phyloP scores from a whole-genome alignment of 2,113 vertebrate species.

The Mesitornis unicolor region DNA sequence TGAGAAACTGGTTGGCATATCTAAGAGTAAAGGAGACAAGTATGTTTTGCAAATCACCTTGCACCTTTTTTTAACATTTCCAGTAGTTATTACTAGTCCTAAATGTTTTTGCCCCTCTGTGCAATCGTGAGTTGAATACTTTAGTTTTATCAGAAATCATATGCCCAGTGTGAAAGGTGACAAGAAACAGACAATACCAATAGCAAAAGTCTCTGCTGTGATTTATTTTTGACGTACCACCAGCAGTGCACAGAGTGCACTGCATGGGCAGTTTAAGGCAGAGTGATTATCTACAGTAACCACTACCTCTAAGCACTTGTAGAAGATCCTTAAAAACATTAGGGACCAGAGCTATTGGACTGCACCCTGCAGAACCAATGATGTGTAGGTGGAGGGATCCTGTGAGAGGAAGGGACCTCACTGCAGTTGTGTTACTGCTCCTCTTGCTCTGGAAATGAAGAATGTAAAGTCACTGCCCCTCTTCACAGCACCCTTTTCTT shows the following conservation, averaged over 20 bases:
- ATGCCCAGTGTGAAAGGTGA: neutral
- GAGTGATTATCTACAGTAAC: neutral
- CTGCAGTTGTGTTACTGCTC: neutral
- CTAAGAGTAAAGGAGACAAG: conserved; percentile 99
- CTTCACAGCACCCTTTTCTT: neutral
- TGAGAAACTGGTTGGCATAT: conserved; percentile 96
- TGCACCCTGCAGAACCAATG: neutral
- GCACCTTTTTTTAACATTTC: conserved; percentile 3
- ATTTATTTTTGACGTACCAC: neutral
- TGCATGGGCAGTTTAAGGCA: neutral
- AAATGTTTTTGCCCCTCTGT: neutral
- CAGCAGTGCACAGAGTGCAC: neutral
- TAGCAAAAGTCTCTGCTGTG: neutral
- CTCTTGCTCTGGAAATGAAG: neutral
- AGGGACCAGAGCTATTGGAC: neutral
- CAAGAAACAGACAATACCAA: neutral
- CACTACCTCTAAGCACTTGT: neutral
- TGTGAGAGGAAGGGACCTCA: neutral
- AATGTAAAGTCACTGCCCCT: neutral
- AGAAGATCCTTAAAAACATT: neutral
- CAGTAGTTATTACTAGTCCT: neutral
- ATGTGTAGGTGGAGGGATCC: neutral
- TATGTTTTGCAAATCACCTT: conserved; percentile 73
- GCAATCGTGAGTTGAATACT: neutral
- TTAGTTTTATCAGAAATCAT: neutral